Percentiles rank a stretch among this genome's conserved stretches.
These are phyloP conservation scores for Thalassoma bifasciatum DNA, from an alignment of 2,113 vertebrate genomes.

Conservation along the genomic window DNA sequence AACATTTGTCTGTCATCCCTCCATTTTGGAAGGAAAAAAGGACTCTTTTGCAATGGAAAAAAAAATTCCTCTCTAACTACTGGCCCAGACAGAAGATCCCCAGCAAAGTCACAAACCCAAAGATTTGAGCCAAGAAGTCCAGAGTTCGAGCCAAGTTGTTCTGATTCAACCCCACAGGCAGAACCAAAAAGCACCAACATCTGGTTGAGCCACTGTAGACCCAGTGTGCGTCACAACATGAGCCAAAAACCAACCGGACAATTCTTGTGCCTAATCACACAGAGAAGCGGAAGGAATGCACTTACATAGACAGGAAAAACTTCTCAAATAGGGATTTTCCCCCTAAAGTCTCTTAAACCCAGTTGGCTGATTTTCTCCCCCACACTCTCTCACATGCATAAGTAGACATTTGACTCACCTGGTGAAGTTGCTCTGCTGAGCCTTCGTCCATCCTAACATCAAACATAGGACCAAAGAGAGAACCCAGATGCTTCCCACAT, in stretches of 20 bases:
- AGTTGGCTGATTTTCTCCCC: too few relatives aligned
- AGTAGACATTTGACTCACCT: slow-evolving; percentile 66
- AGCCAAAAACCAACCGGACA: slow-evolving; percentile 51
- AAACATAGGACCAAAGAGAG: slow-evolving; percentile 69
- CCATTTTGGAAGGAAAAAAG: slow-evolving; percentile 1
- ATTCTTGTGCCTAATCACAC: slow-evolving; percentile 46
- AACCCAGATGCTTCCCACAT: slow-evolving; percentile 57
- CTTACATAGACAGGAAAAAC: slow-evolving; percentile 38
- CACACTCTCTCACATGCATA: too few relatives aligned
- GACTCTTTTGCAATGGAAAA: slow-evolving; percentile 33
- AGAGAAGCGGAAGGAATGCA: slow-evolving; percentile 44
- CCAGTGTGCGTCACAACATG: slow-evolving; percentile 41
- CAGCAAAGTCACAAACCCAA: slow-evolving; percentile 34
- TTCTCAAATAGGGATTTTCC: neutral
- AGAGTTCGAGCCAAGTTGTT: slow-evolving; percentile 48
- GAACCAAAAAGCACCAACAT: slow-evolving; percentile 67
- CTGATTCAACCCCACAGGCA: slow-evolving; percentile 60
- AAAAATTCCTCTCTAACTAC: slow-evolving; percentile 8
- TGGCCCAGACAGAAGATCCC: slow-evolving; percentile 31
- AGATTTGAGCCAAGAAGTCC: slow-evolving; percentile 53
- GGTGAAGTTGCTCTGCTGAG: slow-evolving; percentile 74
- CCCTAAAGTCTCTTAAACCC: neutral
- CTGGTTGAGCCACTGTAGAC: slow-evolving; percentile 54
- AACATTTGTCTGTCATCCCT: neutral
- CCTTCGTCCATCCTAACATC: slow-evolving; percentile 60